Base-by-base conservation (phyloP, 2,888 invertebrate species). In the Harpalus rufipes region DNA sequence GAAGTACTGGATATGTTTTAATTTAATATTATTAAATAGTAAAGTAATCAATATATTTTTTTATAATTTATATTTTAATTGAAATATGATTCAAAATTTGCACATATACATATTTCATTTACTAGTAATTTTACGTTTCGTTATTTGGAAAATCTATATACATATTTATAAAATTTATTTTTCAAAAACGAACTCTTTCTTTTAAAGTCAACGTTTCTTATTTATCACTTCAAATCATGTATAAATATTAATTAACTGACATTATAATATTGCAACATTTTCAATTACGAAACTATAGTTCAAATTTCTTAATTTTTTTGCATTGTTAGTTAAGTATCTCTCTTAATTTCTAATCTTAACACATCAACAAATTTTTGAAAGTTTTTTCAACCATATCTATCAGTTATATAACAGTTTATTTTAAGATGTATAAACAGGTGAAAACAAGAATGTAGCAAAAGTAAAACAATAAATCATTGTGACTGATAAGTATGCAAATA, bases 281-380 rank as follows among this genome's bases (percentile, higher is more conserved):
- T 8, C 8, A 51, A 51, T 51, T 51, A 51, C 10, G 44, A 51
- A 51, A 51, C 44, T 12, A 4, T 51, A 51, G 44, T 51, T 12
- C 44, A 51, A 51, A 51, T 51, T 51, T 51, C 10, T 51, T 8
- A 4, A 51, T 10, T 51, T 51, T 51, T 51, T 51, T 51, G 44
- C 44, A 10, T 51, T 51, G 44, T 51, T 51, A 12, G 44, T 10
- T 51, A 51, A 51, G 44, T 51, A 51, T 51, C 44, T 51, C 10
- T 51, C 12, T 51, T 51, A 51, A 51, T 51, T 51, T 51, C 44
- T 51, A 51, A 51, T 51, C 8, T 51, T 51, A 51, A 51, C 44
- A 51, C 10, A 8, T 51, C 32, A 32, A 32, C 5, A 32, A 32
- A 32, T 51, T 6, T 51, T 8, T 51, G 12, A 51, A 51, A 51